These are phyloP conservation scores for Euborellia annulipes DNA, from an alignment of 1,140 invertebrate species.

Conservation along the genomic window DNA sequence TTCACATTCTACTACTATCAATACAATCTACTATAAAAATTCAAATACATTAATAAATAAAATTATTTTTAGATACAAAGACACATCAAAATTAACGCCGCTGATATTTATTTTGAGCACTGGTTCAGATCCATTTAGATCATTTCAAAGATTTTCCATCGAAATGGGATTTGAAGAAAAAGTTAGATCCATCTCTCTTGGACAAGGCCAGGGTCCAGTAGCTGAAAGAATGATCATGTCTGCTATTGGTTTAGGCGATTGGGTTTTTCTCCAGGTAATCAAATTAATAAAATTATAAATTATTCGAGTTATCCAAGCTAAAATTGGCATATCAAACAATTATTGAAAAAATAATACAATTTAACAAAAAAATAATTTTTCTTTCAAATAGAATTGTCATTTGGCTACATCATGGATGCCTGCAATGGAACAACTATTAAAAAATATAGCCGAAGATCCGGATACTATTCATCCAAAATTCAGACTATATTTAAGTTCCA, in stretches of 20 bases:
- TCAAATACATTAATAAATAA: too few species aligned
- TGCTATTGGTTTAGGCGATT: slow-evolving; percentile 51
- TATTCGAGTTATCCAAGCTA: too few species aligned
- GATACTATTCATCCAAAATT: slow-evolving; percentile 50
- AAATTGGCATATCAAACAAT: too few species aligned
- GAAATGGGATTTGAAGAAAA: slow-evolving; percentile 61
- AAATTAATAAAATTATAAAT: too few species aligned
- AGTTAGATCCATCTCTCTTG: slow-evolving; percentile 71
- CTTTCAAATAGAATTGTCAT: slow-evolving; percentile 64
- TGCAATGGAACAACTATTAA: slow-evolving; percentile 48
- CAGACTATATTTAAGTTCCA: slow-evolving; percentile 74
- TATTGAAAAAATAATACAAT: slow-evolving; percentile 1
- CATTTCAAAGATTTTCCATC: slow-evolving; percentile 59
- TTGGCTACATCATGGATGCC: slow-evolving; percentile 84
- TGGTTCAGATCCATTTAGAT: slow-evolving; percentile 76
- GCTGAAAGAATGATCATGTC: slow-evolving; percentile 65
- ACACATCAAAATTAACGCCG: slow-evolving; percentile 54
- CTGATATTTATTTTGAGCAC: slow-evolving; percentile 81
- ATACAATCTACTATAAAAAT: too few species aligned
- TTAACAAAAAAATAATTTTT: too few species aligned
- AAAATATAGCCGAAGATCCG: slow-evolving; percentile 45
- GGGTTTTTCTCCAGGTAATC: slow-evolving; percentile 61
- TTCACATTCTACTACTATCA: too few species aligned
- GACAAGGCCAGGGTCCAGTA: slow-evolving; percentile 75
- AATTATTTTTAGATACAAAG: slow-evolving; percentile 51